These are phyloP conservation scores for Corydoras maculifer DNA, from an alignment of 2,113 vertebrate genomes.

Conservation along the genomic window DNA sequence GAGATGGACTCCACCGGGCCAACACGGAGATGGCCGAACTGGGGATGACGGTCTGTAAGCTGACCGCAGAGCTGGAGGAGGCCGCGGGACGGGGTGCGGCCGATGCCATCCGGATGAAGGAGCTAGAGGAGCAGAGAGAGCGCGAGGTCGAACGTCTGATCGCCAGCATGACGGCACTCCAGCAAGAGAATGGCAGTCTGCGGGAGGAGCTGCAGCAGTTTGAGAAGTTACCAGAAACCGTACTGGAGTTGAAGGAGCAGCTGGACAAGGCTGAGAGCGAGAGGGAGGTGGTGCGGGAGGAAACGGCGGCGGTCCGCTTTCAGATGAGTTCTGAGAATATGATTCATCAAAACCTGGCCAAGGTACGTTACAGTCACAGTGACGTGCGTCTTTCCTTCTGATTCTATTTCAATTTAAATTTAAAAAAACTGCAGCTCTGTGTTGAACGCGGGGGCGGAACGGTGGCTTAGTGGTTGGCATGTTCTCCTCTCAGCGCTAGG, in stretches of 20 bases:
- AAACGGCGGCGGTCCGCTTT: slow-evolving; percentile 77
- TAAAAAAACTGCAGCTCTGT: neutral
- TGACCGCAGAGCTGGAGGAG: slow-evolving; percentile 71
- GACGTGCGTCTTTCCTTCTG: neutral
- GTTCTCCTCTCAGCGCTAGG: too few species aligned
- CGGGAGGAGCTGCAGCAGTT: slow-evolving; percentile 67
- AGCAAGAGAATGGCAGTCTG: slow-evolving; percentile 67
- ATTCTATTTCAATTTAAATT: neutral
- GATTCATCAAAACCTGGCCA: slow-evolving; percentile 76
- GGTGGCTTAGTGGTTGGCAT: too few species aligned
- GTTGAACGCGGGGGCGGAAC: too few species aligned
- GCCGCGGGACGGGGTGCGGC: slow-evolving; percentile 53
- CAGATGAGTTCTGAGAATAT: slow-evolving; percentile 87
- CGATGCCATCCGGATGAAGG: slow-evolving; percentile 51
- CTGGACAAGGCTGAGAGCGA: slow-evolving; percentile 66
- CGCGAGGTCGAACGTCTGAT: slow-evolving; percentile 62
- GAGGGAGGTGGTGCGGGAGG: slow-evolving; percentile 67
- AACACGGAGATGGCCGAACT: slow-evolving; percentile 86
- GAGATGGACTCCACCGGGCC: slow-evolving; percentile 75
- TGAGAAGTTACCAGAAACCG: slow-evolving; percentile 53
- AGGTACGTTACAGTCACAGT: slow-evolving; percentile 62
- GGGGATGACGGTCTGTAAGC: slow-evolving; percentile 76
- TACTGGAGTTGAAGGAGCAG: slow-evolving; percentile 68
- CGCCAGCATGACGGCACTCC: slow-evolving; percentile 59
- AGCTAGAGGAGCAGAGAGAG: slow-evolving; percentile 54